These are phyloP conservation scores for Antechinus stuartii DNA, from an alignment of 2,113 vertebrate species.

Conservation along the genomic window DNA sequence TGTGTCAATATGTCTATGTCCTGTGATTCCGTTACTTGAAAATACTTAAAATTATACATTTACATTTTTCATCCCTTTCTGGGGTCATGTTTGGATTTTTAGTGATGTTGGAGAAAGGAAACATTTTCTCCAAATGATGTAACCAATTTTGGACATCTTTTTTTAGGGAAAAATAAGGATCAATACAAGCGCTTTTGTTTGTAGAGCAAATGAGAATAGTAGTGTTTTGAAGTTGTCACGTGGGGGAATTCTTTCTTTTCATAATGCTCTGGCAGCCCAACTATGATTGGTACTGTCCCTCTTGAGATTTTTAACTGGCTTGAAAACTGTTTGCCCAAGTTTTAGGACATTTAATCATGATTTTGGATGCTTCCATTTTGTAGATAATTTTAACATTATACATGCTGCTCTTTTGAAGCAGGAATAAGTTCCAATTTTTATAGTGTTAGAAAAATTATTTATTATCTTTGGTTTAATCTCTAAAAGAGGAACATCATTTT, in stretches of 20 bases:
- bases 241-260: not conserved
- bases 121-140: not conserved
- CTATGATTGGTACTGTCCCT: not conserved
- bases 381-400: not conserved
- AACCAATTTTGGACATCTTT: not conserved
- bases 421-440: not conserved
- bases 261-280: not conserved
- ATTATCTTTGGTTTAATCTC: not conserved
- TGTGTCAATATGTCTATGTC: constrained; percentile 13
- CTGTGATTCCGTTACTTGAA: not conserved
- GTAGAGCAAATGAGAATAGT: not conserved
- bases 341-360: not conserved
- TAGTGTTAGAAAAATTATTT: not conserved
- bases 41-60: constrained; percentile 20
- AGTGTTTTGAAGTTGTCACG: not conserved
- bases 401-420: not conserved
- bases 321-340: not conserved
- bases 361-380: not conserved
- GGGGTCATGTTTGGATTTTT: not conserved
- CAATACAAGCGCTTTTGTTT: not conserved
- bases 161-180: not conserved
- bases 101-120: not conserved
- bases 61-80: not conserved
- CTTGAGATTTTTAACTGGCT: not conserved
- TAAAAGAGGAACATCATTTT: not conserved